Base-by-base conservation (phyloP, 2,797 vertebrate genomes). In the Arctocebus calabarensis region DNA sequence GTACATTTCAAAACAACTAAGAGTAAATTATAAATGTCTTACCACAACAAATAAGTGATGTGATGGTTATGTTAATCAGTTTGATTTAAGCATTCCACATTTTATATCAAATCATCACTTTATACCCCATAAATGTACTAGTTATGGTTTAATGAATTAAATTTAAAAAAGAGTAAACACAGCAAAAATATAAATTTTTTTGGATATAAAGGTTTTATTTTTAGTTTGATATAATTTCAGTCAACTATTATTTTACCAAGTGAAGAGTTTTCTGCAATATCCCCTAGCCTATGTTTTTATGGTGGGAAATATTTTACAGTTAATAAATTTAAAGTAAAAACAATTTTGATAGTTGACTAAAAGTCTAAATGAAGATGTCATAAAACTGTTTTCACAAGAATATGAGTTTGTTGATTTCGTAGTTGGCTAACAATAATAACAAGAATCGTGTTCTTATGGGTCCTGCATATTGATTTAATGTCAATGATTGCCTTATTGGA, bases 381-480 rank as follows among this genome's bases (percentile, higher is more conserved):
- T 93, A 34, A 90, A 94, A 32, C 88, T 91, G 45, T 90, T 97
- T 92, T 95, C 55, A 70, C 66, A 91, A 87, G 48, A 95, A 73
- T 94, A 85, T 88, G 45, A 93, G 82, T 82, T 88, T 73, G 3
- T 70, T 81, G 66, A 92, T n/a, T 66, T 66, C 32, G 85, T 89
- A 77, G 3, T 85, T 90, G 74, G 25, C 78, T n/a, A 82, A 85
- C 70, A 94, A 70, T 37, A 62, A 48, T 68, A 90, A 45, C 29
- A 87, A 91, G 8, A 64, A 25, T 87, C 73, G 43, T 81, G 5
- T 88, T 78, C 78, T 91, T 78, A 55, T 85, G 52, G 32, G 16
- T 94, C 20, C 20, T 89, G 43, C 37, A 43, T 75, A 75, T 90
- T 93, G 43, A 88, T 91, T 96, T 94, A 89, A 70, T 91, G 77